Percentiles rank a stretch among this genome's conserved stretches.
phyloP scores from a whole-genome alignment of 2,888 invertebrate species.

The Polylopha cassiicola region DNA sequence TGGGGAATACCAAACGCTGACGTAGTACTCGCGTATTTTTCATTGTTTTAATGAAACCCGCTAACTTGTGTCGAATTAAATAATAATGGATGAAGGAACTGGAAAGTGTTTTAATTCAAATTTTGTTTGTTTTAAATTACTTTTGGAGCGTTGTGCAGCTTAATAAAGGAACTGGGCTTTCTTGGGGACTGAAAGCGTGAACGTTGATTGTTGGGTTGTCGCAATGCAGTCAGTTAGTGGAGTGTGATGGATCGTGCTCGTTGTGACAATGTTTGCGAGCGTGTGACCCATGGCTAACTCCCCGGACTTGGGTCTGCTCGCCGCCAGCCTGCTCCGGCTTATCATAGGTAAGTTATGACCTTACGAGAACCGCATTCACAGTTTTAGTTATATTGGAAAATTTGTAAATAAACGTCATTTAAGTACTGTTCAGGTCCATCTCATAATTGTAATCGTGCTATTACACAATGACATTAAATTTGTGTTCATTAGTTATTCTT shows the following conservation, averaged over 20 bases:
- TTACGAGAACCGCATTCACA: too few relatives aligned
- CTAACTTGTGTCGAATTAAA: conserved; percentile 14
- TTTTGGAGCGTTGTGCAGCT: background rate
- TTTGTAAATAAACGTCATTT: too few relatives aligned
- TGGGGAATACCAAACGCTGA: conserved; percentile 35
- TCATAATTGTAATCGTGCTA: too few relatives aligned
- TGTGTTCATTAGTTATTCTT: too few relatives aligned
- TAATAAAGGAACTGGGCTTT: background rate
- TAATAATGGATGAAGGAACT: conserved; percentile 13
- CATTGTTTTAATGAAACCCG: conserved; percentile 14
- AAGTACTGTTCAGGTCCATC: too few relatives aligned
- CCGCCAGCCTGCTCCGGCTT: conserved; percentile 79
- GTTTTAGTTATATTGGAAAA: too few relatives aligned
- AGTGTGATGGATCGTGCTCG: conserved; percentile 58
- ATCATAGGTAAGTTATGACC: conserved; percentile 76
- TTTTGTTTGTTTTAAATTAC: background rate
- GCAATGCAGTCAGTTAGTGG: conserved; percentile 29
- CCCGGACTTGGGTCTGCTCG: conserved; percentile 77
- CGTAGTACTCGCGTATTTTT: conserved; percentile 17
- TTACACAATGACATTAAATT: too few relatives aligned
- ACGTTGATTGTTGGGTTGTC: conserved; percentile 21
- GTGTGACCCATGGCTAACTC: conserved; percentile 77
- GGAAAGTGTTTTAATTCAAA: background rate
- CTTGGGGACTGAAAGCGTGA: conserved; percentile 17
- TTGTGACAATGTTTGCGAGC: conserved; percentile 48